Percentiles rank a stretch among this genome's conserved stretches.
These are phyloP conservation scores for Molanna angustata DNA, from an alignment of 2,888 invertebrate species.

Conservation along the genomic window DNA sequence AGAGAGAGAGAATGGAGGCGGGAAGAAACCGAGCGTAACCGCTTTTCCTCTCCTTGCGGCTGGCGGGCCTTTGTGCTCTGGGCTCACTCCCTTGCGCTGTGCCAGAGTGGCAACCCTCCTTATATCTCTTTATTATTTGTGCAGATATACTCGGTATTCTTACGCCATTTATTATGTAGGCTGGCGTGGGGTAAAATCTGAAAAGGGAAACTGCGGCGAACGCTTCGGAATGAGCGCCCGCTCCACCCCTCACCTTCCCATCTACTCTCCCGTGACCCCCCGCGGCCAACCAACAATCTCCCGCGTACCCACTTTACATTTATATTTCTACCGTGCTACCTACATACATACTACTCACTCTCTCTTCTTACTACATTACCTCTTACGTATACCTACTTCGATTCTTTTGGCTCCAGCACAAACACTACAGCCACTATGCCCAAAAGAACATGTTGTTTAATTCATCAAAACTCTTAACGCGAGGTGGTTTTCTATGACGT, in stretches of 20 bases:
- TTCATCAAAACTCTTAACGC: no score
- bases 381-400: no score
- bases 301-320: slow-evolving; percentile 25
- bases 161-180: slow-evolving; percentile 33
- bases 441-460: no score
- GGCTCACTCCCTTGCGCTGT: slow-evolving; percentile 39
- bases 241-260: slow-evolving; percentile 31
- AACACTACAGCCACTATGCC: no score
- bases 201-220: slow-evolving; percentile 32
- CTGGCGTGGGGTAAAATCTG: slow-evolving; percentile 28
- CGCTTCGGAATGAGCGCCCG: slow-evolving; percentile 28
- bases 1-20: slow-evolving; percentile 34
- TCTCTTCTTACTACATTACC: no score
- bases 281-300: slow-evolving; percentile 22
- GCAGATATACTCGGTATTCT: slow-evolving; percentile 32
- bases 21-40: slow-evolving; percentile 53
- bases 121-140: slow-evolving; percentile 30
- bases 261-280: slow-evolving; percentile 9
- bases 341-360: no score
- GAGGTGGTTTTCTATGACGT: no score
- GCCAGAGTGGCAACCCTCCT: slow-evolving; percentile 17
- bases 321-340: slow-evolving; percentile 28
- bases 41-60: slow-evolving; percentile 55
- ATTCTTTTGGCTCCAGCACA: no score
- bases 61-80: slow-evolving; percentile 38